phyloP scores from a whole-genome alignment of 2,888 invertebrate genomes.

The Platycheirus rosarum region DNA sequence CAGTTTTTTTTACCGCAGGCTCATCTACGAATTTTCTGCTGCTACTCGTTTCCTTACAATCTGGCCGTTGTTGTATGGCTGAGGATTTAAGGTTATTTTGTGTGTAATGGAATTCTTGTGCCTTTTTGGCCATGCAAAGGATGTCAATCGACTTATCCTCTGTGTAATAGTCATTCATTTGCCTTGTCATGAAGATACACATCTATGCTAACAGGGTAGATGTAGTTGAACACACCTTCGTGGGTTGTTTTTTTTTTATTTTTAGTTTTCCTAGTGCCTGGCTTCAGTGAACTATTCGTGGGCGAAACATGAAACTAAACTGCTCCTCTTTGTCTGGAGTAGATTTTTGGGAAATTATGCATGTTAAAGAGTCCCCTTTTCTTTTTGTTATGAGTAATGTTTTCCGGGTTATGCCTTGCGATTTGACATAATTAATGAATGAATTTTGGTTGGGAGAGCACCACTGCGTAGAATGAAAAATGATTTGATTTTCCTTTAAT shows the following conservation, averaged over 20 bases:
- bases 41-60: not conserved
- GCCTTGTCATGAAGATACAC: conserved; percentile 20
- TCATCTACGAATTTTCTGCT: conserved; percentile 21
- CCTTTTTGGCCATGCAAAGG: conserved; percentile 1
- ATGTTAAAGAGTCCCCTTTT: conserved; percentile 11
- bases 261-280: not conserved
- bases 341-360: conserved; percentile 14
- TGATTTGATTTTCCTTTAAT: conserved; percentile 1
- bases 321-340: conserved; percentile 12
- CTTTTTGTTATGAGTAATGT: conserved; percentile 18
- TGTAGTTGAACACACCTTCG: conserved; percentile 25
- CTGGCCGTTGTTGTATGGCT: not conserved
- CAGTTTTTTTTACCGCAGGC: conserved; percentile 26
- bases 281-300: conserved; percentile 24
- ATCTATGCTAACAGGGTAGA: conserved; percentile 14
- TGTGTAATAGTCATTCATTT: conserved; percentile 11
- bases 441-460: not conserved
- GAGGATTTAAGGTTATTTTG: not conserved
- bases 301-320: conserved; percentile 24
- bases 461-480: conserved; percentile 36
- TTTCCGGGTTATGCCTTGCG: conserved; percentile 28
- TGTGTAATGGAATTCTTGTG: conserved; percentile 35
- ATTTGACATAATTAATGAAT: conserved; percentile 56
- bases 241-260: conserved; percentile 3
- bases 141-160: conserved; percentile 50